Conservation (phyloP, 2,888 invertebrate species). For the Himalopsyche kuldschensis region DNA sequence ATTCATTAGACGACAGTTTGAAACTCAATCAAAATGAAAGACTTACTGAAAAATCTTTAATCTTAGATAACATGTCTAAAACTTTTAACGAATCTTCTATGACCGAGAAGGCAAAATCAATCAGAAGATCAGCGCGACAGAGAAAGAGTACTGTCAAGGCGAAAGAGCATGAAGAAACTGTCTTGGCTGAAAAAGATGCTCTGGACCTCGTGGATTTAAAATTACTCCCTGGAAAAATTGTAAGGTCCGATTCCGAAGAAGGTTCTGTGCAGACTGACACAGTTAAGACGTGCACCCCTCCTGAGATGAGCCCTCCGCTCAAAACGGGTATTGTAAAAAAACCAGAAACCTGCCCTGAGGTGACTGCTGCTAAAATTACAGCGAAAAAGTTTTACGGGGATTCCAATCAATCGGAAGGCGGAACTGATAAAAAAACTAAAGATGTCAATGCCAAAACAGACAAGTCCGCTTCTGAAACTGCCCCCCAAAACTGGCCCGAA, state of each 20-base stretch:
- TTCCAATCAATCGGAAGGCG: neutral
- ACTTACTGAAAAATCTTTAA: constrained; percentile 61
- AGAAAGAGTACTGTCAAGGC: constrained; percentile 52
- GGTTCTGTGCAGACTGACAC: neutral
- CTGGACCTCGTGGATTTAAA: constrained; percentile 16
- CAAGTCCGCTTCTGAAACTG: neutral
- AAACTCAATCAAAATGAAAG: constrained; percentile 48
- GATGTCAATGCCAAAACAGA: neutral
- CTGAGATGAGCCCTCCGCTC: constrained; percentile 32
- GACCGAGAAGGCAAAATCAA: constrained; percentile 46
- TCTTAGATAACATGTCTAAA: constrained; percentile 60
- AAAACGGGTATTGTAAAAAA: constrained; percentile 46
- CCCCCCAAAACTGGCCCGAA: neutral
- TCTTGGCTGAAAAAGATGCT: constrained; percentile 31
- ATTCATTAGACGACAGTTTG: constrained; percentile 46
- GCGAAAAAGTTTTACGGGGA: constrained; percentile 52
- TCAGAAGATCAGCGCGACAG: constrained; percentile 55
- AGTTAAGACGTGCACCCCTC: neutral
- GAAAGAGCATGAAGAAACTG: constrained; percentile 37
- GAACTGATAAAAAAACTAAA: neutral
- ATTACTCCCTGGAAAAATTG: constrained; percentile 1
- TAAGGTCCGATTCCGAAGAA: constrained; percentile 19
- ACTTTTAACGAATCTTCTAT: constrained; percentile 58
- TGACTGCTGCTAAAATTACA: constrained; percentile 48
- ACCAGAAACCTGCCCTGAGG: constrained; percentile 42